Percentiles rank a stretch among this genome's conserved stretches.
Evolutionary conservation across 2,888 invertebrate genomes (phyloP).

Genomic region (Ditylenchus weischeri): DNA sequence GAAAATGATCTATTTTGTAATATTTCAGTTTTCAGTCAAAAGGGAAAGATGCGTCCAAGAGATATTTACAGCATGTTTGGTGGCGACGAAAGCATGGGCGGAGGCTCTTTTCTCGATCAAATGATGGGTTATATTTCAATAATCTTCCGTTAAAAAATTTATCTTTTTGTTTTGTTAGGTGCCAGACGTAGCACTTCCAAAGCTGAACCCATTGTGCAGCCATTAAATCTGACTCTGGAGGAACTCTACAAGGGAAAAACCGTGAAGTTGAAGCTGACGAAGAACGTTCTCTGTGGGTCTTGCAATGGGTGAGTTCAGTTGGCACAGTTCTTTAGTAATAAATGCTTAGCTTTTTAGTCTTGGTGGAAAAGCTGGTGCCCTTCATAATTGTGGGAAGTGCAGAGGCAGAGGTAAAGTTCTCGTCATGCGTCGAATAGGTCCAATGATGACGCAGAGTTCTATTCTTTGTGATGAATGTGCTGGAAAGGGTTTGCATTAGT

Average conservation of each 20-base stretch:
- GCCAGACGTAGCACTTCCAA: slow-evolving; percentile 18
- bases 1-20: too few relatives aligned
- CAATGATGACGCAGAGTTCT: slow-evolving; percentile 66
- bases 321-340: too few relatives aligned
- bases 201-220: slow-evolving; percentile 76
- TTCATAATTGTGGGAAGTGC: slow-evolving; percentile 70
- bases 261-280: slow-evolving; percentile 75
- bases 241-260: slow-evolving; percentile 86
- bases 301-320: slow-evolving; percentile 68
- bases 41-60: neutral
- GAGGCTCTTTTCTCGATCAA: too few relatives aligned
- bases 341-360: slow-evolving; percentile 36
- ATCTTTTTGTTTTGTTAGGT: neutral
- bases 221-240: slow-evolving; percentile 77
- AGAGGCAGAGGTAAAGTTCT: slow-evolving; percentile 69
- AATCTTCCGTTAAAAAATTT: too few relatives aligned
- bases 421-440: slow-evolving; percentile 68
- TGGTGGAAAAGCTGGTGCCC: slow-evolving; percentile 54
- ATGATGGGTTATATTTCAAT: too few relatives aligned
- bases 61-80: neutral
- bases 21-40: too few relatives aligned
- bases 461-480: slow-evolving; percentile 62
- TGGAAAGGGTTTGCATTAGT: slow-evolving; percentile 43
- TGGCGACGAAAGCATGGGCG: neutral
- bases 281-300: slow-evolving; percentile 75